Evolutionary conservation across 1,140 invertebrate genomes (phyloP), one percentile per base, ranked within the genome.

Genomic region (Chionoecetes opilio): DNA sequence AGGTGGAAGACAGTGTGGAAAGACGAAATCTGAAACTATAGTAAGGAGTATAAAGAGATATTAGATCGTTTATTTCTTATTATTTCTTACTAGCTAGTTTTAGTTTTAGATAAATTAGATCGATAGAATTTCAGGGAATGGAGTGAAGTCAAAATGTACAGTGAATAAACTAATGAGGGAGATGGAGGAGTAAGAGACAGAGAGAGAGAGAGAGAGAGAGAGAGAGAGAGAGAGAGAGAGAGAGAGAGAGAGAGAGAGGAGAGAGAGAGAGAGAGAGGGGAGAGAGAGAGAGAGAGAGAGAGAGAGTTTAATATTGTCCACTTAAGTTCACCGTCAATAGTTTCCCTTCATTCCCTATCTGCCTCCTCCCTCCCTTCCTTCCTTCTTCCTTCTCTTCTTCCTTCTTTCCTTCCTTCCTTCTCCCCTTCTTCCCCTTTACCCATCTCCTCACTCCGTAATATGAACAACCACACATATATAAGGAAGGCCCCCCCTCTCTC

Each of bases 211-310:
- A 86, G 84, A 86, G 84, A 86, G 84, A 86, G 84, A 86, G 84
- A 86, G 84, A 86, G 84, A 86, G 84, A 86, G 84, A 86, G 84
- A 86, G 84, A 86, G 84, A 86, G 85, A 86, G 85, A 86, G 85
- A 86, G 85, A 86, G 85, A 86, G 85, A 86, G 85, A 86, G 85
- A 86, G 85, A 86, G 85, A 86, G 85, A 86, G 85, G 85, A 86
- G 85, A 86, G 85, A 86, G 85, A 86, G 32, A 34, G n/a, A 26
- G 32, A 35, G 32, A 35, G 32, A 34, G 17, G 3, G 9, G 14
- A 34, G 84, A 34, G 14, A 86, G 32, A 86, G n/a, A 35, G 32
- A 86, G 29, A 86, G 32, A 38, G 14, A 86, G n/a, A 86, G 32
- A 35, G 84, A 34, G 32, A 86, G 46, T 5, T 35, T 86, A 11